Evolutionary conservation across 64 coral and sea anemone species (phyloP).

Genomic region (Porites australiensis): DNA sequence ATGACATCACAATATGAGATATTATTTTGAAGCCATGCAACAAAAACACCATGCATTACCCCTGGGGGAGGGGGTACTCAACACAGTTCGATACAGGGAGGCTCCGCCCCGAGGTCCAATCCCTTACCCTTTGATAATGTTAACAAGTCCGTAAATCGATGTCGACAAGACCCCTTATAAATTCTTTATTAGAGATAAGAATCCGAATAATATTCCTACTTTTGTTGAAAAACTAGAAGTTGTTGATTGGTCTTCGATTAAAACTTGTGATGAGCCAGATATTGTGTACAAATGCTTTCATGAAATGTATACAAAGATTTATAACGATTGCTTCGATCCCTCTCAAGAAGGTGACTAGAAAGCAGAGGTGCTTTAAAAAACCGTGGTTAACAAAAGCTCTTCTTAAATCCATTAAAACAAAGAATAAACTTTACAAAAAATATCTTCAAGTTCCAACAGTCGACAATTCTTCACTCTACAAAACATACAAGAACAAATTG

Average conservation of each 20-base stretch:
- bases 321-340: not conserved
- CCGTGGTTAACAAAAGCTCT: conserved; percentile 17
- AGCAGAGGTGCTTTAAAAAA: not conserved
- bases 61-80: too few relatives aligned
- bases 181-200: not conserved
- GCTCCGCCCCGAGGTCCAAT: too few relatives aligned
- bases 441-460: not conserved
- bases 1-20: too few relatives aligned
- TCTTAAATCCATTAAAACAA: conserved; percentile 13
- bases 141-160: not conserved
- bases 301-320: not conserved
- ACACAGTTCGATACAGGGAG: too few relatives aligned
- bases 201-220: not conserved
- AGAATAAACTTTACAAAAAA: not conserved
- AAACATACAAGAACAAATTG: not conserved
- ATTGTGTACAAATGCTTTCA: not conserved
- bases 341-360: not conserved
- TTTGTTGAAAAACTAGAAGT: not conserved
- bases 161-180: not conserved
- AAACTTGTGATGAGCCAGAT: not conserved
- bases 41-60: too few relatives aligned
- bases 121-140: too few relatives aligned
- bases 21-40: too few relatives aligned
- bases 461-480: not conserved
- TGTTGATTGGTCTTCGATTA: not conserved